phyloP scores from a whole-genome alignment of 2,113 vertebrate genomes.

The Ondatra zibethicus region DNA sequence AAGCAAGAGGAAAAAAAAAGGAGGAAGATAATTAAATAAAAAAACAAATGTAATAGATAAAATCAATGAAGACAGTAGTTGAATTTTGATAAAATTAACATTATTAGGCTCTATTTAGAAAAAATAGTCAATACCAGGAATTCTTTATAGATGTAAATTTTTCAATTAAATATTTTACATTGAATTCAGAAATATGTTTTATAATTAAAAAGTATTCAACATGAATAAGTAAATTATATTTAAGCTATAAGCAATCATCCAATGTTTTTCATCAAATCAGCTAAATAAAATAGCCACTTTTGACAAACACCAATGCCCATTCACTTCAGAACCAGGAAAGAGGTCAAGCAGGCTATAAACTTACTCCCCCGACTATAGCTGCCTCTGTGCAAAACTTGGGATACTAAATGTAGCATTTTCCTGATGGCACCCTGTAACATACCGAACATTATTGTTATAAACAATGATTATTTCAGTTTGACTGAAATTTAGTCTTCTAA shows the following conservation, averaged over 20 bases:
- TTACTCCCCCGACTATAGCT: background rate
- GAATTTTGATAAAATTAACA: background rate
- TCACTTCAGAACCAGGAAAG: background rate
- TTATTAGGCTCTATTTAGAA: background rate
- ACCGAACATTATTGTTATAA: background rate
- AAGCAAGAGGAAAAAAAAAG: background rate
- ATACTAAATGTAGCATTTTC: background rate
- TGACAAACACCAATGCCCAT: background rate
- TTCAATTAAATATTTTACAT: background rate
- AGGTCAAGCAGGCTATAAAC: background rate
- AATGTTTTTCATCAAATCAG: background rate
- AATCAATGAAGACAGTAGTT: background rate
- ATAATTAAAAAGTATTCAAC: background rate
- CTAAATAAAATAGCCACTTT: background rate
- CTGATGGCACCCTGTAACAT: background rate
- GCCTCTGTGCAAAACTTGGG: background rate
- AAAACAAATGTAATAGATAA: background rate
- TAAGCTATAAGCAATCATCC: background rate
- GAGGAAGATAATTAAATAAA: background rate
- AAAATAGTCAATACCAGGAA: background rate
- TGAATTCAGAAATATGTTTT: background rate
- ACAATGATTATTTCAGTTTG: slow-evolving; percentile 15
- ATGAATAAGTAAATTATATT: background rate
- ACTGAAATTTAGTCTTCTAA: slow-evolving; percentile 8
- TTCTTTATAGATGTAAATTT: background rate